Evolutionary conservation across 37 sponge, comb jelly and placozoan genomes (phyloP).

Genomic region (Agelas oroides): DNA sequence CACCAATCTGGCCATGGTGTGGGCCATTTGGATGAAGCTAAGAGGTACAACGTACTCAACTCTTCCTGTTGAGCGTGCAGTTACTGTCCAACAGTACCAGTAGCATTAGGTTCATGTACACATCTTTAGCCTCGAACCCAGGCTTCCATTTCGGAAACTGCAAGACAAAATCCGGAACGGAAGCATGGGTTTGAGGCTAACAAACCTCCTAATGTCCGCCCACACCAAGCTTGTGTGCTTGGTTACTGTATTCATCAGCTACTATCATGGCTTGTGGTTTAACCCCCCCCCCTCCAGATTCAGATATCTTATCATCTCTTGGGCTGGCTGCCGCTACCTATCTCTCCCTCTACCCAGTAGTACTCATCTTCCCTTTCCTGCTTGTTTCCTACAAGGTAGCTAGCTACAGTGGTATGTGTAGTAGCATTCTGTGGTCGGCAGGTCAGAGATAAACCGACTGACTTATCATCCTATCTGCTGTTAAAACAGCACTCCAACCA

Average conservation of each 20-base stretch:
- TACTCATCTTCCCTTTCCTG: conserved; percentile 83
- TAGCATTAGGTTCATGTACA: no score
- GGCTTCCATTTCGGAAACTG: no score
- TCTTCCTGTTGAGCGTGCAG: no score
- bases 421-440: not conserved
- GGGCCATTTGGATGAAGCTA: conserved; percentile 54
- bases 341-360: conserved; percentile 88
- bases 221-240: no score
- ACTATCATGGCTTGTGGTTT: not conserved
- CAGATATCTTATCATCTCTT: conserved; percentile 65
- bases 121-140: no score
- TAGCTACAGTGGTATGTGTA: not conserved
- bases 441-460: not conserved
- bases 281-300: conserved; percentile 36
- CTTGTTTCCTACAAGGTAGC: conserved; percentile 74
- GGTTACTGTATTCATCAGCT: no score
- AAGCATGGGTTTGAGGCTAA: no score
- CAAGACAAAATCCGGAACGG: no score
- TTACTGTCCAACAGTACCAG: no score
- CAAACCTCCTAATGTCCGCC: no score
- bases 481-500: not conserved
- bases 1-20: conserved; percentile 53
- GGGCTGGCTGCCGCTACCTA: conserved; percentile 77
- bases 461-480: not conserved
- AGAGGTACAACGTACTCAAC: conserved; percentile 77